These are phyloP conservation scores for Anseranas semipalmata DNA, from an alignment of 2,113 vertebrate genomes.

Conservation along the genomic window DNA sequence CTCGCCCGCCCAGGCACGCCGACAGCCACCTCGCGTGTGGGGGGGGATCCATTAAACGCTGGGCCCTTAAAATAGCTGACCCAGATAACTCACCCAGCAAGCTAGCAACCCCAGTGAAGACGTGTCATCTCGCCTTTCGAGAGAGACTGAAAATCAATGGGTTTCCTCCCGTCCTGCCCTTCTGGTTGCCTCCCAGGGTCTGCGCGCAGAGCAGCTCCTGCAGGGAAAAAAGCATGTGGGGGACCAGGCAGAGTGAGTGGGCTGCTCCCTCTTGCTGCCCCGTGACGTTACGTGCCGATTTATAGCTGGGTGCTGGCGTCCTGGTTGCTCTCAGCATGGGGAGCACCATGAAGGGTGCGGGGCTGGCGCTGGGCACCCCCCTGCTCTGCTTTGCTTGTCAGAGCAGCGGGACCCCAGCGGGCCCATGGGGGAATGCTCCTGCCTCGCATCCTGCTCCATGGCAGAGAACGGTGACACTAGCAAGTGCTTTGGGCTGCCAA, in stretches of 20 bases:
- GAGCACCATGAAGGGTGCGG: too few relatives aligned
- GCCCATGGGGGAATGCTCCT: not conserved
- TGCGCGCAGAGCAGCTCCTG: too few relatives aligned
- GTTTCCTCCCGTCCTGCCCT: not conserved
- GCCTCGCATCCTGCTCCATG: not conserved
- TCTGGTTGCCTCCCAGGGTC: not conserved
- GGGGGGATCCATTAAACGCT: not conserved
- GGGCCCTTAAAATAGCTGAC: not conserved
- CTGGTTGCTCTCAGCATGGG: too few relatives aligned
- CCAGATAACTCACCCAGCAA: not conserved
- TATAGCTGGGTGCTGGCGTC: not conserved
- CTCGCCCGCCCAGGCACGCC: not conserved
- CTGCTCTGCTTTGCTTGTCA: too few relatives aligned
- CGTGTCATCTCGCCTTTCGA: not conserved
- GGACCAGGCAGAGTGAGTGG: not conserved
- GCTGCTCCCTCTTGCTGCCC: not conserved
- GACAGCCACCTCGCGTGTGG: not conserved
- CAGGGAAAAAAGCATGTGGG: not conserved
- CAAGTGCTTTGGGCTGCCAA: not conserved
- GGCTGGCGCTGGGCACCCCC: too few relatives aligned
- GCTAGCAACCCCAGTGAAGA: not conserved
- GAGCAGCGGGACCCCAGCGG: rapidly evolving
- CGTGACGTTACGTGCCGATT: rapidly evolving
- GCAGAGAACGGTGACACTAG: not conserved
- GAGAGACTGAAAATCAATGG: not conserved